Base-by-base conservation (phyloP, 2,888 invertebrate species). In the Yponomeuta evonymella region DNA sequence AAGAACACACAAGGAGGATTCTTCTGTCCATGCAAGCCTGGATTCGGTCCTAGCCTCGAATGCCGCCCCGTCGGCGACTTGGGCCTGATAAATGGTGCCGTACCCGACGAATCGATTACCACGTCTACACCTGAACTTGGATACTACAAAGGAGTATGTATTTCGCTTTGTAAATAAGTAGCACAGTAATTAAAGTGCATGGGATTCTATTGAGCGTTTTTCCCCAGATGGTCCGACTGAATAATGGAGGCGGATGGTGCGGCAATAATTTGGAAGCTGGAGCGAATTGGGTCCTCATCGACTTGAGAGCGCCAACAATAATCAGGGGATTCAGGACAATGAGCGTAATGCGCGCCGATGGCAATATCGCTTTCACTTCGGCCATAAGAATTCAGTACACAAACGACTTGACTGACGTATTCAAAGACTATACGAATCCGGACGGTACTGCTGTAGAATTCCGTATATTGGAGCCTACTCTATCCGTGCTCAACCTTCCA, bases 361-460 rank as follows among this genome's bases (percentile, higher is more conserved):
- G 96, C 70, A 96, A 95, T 77, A 93, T 96, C 72, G 98, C 98
- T 0, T 98, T 97, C 79, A 97, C 98, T 10, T 96, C 97, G 1
- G 98, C 97, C 0, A 96, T 98, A 70, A 94, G 98, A 76, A 95
- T 97, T 77, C 95, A 97, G 85, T 98, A 97, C 82, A 96, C 97
- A 0, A 97, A 98, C 79, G 96, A 98, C 79, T 90, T 98, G 73
- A 97, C 97, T 0, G 98, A 98, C 81, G 93, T 95, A 0, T 98
- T 97, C 84, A 96, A 96, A 87, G 98, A 98, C 79, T 98, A 98
- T 83, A 95, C 97, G 2, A 98, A 98, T 82, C 97, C 97, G 4
- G 97, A 98, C 82, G 98, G 98, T 36, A 97, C 97, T 2, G 97
- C 97, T 11, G 97, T 98, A 0, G 98, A 98, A 83, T 98, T 98